Base-by-base conservation (phyloP, 2,797 vertebrate genomes). In the Sphaeramia orbicularis region DNA sequence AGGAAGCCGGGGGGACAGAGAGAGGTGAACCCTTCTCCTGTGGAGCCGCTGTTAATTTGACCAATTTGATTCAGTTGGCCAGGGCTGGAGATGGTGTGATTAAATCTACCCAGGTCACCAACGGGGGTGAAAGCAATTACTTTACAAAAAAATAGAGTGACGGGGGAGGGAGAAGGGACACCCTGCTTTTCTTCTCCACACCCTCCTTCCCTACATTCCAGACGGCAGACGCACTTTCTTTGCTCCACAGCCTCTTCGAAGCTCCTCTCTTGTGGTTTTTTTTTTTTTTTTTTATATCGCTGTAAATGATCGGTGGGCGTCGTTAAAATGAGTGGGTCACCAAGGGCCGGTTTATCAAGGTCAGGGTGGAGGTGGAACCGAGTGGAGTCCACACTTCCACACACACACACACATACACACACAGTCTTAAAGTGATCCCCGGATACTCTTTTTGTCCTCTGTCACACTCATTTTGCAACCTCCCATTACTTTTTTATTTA, bases 111-210 rank as follows among this genome's bases (percentile, higher is more conserved):
- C 91, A 88, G 93, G 92, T 94, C 94, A 94, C 87, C 74, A 77
- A 75, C 76, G 70, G 74, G 82, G 92, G 94, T 94, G 92, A 95
- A 94, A 93, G 93, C 93, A 94, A 95, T 95, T 95, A 94, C 94
- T 93, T 89, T 76, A 80, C 82, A 89, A 91, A 91, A 92, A 93
- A 88, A 90, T 77, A 83, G 89, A 87, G 86, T 86, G 86, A 92
- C 60, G 36, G 73, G 30, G 84, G 74, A 74, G 76, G 56, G 63
- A 65, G 75, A 78, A 63, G 81, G 85, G 86, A 82, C 83, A 84
- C 86, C 83, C 76, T 65, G 77, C 74, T 71, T 76, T 81, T 72
- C 74, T 62, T 74, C 51, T 60, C 53, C 52, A 21, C 19, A 52
- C 64, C 40, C 14, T 59, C 50, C 14, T 50, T 65, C 42, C 61